Evolutionary conservation across 2,888 invertebrate genomes (phyloP), one percentile per base, ranked within the genome.

Genomic region (Tillus elongatus): DNA sequence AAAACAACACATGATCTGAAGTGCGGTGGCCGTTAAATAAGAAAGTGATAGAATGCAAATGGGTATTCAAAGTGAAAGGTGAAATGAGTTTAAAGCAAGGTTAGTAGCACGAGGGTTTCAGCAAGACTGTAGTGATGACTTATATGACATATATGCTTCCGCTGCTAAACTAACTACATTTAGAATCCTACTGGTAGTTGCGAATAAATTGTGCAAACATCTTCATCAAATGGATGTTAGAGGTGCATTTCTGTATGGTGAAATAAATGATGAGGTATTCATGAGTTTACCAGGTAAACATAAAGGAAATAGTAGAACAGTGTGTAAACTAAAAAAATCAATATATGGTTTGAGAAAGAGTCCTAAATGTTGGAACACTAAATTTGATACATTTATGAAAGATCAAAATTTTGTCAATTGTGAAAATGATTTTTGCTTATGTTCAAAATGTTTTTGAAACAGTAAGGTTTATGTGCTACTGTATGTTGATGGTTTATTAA

Each of bases 401-500:
- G 36, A 35, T 10, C 11, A 38, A 16, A 28, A 30, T 9, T 46
- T 44, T 37, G 14, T 3, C 4, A 33, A 42, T 37, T 41, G 38
- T 14, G 15, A 41, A 24, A 38, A 11, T 41, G 46, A 48, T 31
- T 35, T 36, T 31, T 46, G 44, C 31, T 10, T 46, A 14, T 46
- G 44, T 34, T 30, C 16, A n/a, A 42, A 41, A 28, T 11, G 15
- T 30, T 32, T 10, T 30, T 13, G 33, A 2, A 16, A 29, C 2
- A 24, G 11, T 28, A 43, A 40, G 30, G 9, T 42, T 10, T 46
- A 39, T 37, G n/a, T 46, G 14, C 35, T 45, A 14, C 4, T 46
- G n/a, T 49, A 46, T 32, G 47, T 49, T n/a, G 49, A 49, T 35
- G 47, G 46, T 40, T 30, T 47, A 13, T 24, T 43, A 27, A 47